These are phyloP conservation scores for Syngnathoides biaculeatus DNA, from an alignment of 2,113 vertebrate genomes.

Conservation along the genomic window DNA sequence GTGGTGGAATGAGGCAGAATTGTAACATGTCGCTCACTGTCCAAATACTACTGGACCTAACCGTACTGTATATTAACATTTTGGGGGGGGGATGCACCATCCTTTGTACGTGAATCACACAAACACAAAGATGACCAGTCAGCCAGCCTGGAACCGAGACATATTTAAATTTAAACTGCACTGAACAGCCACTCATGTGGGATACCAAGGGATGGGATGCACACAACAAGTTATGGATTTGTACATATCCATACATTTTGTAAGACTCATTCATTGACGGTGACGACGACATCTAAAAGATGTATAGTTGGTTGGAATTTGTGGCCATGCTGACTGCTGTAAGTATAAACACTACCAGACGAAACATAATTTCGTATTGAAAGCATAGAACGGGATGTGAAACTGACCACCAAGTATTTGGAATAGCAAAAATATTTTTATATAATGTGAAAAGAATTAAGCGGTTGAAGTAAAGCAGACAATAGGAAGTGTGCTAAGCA, in stretches of 20 bases:
- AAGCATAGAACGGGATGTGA: neutral
- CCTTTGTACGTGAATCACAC: neutral
- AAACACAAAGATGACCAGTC: neutral
- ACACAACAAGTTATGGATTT: neutral
- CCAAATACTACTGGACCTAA: too few relatives aligned
- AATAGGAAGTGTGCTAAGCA: neutral
- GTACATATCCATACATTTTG: neutral
- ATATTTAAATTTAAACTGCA: neutral
- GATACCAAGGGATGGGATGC: neutral
- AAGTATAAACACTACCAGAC: neutral
- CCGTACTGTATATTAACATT: too few relatives aligned
- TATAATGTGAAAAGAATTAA: neutral
- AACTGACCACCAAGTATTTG: neutral
- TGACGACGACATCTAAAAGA: neutral
- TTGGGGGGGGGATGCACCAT: too few relatives aligned
- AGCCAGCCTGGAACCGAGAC: neutral
- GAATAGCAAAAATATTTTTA: neutral
- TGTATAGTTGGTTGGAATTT: neutral
- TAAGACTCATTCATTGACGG: neutral
- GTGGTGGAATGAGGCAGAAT: too few relatives aligned
- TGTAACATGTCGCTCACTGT: too few relatives aligned
- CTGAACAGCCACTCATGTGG: too few relatives aligned
- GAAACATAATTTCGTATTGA: neutral
- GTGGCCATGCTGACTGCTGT: neutral
- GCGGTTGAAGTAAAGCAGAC: neutral